These are phyloP conservation scores for Micropoecilia bifurca DNA, from an alignment of 2,797 vertebrate genomes.

Conservation along the genomic window DNA sequence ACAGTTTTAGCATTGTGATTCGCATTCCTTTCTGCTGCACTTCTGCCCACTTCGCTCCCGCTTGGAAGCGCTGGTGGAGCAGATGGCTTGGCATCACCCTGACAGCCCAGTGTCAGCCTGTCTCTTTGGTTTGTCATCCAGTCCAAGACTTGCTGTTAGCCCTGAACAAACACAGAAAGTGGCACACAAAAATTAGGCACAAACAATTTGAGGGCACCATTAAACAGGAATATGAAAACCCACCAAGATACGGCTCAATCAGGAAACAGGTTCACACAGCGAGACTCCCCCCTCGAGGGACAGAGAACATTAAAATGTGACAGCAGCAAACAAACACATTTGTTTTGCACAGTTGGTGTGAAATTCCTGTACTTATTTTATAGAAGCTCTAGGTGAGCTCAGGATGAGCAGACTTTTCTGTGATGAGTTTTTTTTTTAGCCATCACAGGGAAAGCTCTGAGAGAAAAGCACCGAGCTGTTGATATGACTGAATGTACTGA, in stretches of 20 bases:
- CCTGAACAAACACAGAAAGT: constrained; percentile 71
- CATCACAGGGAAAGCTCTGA: constrained; percentile 22
- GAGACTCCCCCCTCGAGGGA: constrained; percentile 56
- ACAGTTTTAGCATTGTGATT: constrained; percentile 32
- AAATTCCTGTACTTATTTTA: constrained; percentile 65
- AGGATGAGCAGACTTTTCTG: constrained; percentile 51
- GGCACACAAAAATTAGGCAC: constrained; percentile 69
- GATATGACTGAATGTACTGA: constrained; percentile 39
- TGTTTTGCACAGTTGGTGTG: constrained; percentile 72
- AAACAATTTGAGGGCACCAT: constrained; percentile 66
- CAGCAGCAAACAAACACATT: constrained; percentile 72
- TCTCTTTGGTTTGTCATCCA: constrained; percentile 69
- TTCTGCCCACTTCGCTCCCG: constrained; percentile 50
- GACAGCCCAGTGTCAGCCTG: constrained; percentile 68
- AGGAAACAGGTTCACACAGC: constrained; percentile 65
- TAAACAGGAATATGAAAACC: constrained; percentile 59
- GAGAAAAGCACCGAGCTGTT: constrained; percentile 31
- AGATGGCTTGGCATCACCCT: constrained; percentile 81
- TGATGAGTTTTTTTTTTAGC: constrained; percentile 49
- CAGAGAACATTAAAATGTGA: constrained; percentile 73
- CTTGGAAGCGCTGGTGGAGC: constrained; percentile 70
- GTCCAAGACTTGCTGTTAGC: constrained; percentile 72
- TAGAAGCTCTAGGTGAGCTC: constrained; percentile 58
- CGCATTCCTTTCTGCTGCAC: constrained; percentile 26
- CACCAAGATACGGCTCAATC: constrained; percentile 62